These are phyloP conservation scores for Hippocampus comes DNA, from an alignment of 2,113 vertebrate genomes.

Conservation along the genomic window DNA sequence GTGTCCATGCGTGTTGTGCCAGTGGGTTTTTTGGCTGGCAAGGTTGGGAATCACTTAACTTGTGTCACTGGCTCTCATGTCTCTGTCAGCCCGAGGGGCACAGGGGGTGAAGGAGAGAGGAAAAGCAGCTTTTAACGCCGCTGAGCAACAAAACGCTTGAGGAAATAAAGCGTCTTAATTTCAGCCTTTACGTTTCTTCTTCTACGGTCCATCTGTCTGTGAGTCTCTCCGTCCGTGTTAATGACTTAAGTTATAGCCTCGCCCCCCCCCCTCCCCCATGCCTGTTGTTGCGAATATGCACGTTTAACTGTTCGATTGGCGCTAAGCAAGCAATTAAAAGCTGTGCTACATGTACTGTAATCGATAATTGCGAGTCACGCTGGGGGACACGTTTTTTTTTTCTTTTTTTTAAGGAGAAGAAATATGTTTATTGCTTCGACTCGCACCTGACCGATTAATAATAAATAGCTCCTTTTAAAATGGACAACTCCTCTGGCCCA, in stretches of 20 bases:
- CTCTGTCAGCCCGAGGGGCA: slow-evolving; percentile 47
- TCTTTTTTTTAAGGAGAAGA: background rate
- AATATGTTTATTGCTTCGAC: background rate
- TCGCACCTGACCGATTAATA: no score
- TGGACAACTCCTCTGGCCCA: no score
- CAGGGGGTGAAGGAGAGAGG: slow-evolving; percentile 26
- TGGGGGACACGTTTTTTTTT: background rate
- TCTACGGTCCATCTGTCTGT: background rate
- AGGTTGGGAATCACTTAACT: slow-evolving; percentile 69
- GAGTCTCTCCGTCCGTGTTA: background rate
- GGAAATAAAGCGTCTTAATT: background rate
- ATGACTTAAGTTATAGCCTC: background rate
- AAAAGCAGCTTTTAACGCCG: slow-evolving; percentile 10
- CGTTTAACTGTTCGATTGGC: background rate
- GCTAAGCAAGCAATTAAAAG: background rate
- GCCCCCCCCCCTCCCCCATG: background rate
- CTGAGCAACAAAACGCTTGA: background rate
- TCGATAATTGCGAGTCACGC: background rate
- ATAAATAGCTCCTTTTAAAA: no score
- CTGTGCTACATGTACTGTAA: background rate
- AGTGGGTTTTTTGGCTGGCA: slow-evolving; percentile 45
- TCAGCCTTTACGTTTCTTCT: background rate
- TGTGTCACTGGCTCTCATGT: slow-evolving; percentile 66
- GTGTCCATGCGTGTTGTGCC: slow-evolving; percentile 46
- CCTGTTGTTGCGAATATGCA: background rate